These are phyloP conservation scores for Galerucella calmariensis DNA, from an alignment of 2,888 invertebrate genomes.

Conservation along the genomic window DNA sequence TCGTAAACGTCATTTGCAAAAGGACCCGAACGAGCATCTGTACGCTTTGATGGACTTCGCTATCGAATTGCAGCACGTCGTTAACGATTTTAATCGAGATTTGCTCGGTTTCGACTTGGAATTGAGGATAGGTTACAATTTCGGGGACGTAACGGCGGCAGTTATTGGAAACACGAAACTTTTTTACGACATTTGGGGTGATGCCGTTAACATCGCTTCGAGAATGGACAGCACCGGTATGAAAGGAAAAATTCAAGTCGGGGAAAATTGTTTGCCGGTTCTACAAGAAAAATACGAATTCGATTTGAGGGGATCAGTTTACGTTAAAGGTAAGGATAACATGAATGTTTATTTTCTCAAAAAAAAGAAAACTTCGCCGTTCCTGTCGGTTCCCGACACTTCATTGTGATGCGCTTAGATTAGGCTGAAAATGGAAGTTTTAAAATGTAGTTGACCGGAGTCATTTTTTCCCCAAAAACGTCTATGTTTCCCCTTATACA, in stretches of 20 bases:
- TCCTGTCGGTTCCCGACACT: slow-evolving; percentile 47
- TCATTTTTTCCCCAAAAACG: slow-evolving; percentile 20
- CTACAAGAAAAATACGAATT: slow-evolving; percentile 84
- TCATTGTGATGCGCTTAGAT: slow-evolving; percentile 40
- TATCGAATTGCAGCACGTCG: slow-evolving; percentile 87
- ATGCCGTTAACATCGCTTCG: slow-evolving; percentile 96
- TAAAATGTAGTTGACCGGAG: slow-evolving; percentile 16
- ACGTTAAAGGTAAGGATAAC: slow-evolving; percentile 96
- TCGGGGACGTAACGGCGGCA: slow-evolving; percentile 95
- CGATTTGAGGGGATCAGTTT: slow-evolving; percentile 92
- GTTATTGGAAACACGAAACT: slow-evolving; percentile 96
- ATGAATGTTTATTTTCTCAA: slow-evolving; percentile 89
- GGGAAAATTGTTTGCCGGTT: slow-evolving; percentile 78
- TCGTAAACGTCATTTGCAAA: slow-evolving; percentile 74
- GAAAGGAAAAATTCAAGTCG: slow-evolving; percentile 84
- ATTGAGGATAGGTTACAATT: slow-evolving; percentile 88
- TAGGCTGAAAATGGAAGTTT: slow-evolving; percentile 16
- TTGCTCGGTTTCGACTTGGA: slow-evolving; percentile 90
- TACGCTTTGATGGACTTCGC: slow-evolving; percentile 93
- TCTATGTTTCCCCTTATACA: background rate
- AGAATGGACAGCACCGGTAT: slow-evolving; percentile 98
- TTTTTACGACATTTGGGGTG: slow-evolving; percentile 98
- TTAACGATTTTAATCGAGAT: slow-evolving; percentile 89
- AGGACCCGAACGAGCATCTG: slow-evolving; percentile 81
- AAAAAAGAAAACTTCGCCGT: slow-evolving; percentile 65